A percentile compares a stretch with the other conserved stretches of the same genome.
Conservation (phyloP, 2,888 invertebrate genomes). For the Caenorhabditis panamensis region DNA sequence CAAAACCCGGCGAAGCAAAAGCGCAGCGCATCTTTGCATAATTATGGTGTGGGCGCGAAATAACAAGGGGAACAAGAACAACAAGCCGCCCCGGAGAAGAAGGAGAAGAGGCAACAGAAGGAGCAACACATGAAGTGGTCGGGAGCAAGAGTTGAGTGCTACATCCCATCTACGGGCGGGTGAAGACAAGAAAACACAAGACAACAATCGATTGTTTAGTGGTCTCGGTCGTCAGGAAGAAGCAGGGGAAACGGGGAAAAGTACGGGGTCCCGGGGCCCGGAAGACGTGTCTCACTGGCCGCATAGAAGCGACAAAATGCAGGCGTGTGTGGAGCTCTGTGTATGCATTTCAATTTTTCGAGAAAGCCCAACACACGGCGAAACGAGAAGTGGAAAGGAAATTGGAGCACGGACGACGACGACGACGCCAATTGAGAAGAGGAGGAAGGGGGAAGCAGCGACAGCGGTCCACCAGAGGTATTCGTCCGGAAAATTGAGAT, state of each 20-base stretch:
- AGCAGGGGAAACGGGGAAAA: slow-evolving; percentile 5
- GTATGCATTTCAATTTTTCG: slow-evolving; percentile 53
- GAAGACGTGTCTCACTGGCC: no score
- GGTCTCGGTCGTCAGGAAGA: slow-evolving; percentile 23
- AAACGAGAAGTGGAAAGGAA: slow-evolving; percentile 15
- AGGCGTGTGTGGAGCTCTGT: not conserved
- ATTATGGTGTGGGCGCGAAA: slow-evolving; percentile 43
- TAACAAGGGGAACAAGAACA: slow-evolving; percentile 31
- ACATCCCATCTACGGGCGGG: not conserved
- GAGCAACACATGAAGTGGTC: slow-evolving; percentile 1
- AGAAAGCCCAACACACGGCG: not conserved
- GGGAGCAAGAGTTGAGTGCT: slow-evolving; percentile 44
- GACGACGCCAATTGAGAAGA: slow-evolving; percentile 43
- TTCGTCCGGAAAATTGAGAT: slow-evolving; percentile 42
- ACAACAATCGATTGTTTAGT: slow-evolving; percentile 51
- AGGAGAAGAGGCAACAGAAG: no score
- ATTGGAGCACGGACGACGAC: slow-evolving; percentile 46
- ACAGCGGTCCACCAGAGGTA: slow-evolving; percentile 18
- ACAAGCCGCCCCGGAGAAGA: not conserved
- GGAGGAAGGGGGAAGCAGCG: slow-evolving; percentile 22
- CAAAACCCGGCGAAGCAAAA: slow-evolving; percentile 11
- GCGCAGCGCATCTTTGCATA: slow-evolving; percentile 48
- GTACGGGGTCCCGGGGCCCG: slow-evolving; percentile 5
- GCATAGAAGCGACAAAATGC: slow-evolving; percentile 13
- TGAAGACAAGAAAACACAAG: slow-evolving; percentile 3